A percentile compares a stretch with the other conserved stretches of the same genome.
Evolutionary conservation across 1,140 invertebrate genomes (phyloP).

Genomic region (Panonychus citri): DNA sequence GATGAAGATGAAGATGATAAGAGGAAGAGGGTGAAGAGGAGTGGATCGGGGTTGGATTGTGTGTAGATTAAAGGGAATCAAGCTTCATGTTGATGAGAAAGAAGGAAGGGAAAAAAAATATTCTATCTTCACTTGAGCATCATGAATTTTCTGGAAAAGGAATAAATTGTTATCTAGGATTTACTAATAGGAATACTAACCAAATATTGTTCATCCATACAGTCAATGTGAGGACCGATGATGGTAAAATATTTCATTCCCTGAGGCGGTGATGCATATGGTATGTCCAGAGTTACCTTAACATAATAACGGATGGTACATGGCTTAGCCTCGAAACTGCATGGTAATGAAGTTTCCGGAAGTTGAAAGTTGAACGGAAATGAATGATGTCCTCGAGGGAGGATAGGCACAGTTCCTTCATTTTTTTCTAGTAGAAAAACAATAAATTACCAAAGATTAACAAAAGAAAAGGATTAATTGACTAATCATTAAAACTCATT

Average conservation of each 20-base stretch:
- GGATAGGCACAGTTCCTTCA: conserved; percentile 42
- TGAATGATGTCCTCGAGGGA: conserved; percentile 45
- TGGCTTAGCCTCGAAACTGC: conserved; percentile 53
- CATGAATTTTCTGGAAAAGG: too few relatives aligned
- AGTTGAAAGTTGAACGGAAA: conserved; percentile 53
- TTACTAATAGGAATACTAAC: conserved; percentile 26
- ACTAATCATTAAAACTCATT: too few relatives aligned
- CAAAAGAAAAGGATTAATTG: too few relatives aligned
- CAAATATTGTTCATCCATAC: conserved; percentile 61
- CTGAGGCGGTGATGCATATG: conserved; percentile 56
- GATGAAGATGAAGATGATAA: too few relatives aligned
- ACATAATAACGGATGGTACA: conserved; percentile 54
- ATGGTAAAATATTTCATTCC: conserved; percentile 65
- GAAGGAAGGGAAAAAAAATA: too few relatives aligned
- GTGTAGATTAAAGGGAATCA: too few relatives aligned
- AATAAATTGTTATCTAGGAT: too few relatives aligned
- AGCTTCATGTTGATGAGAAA: too few relatives aligned
- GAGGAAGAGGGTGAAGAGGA: too few relatives aligned
- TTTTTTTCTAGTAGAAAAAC: conserved; percentile 27
- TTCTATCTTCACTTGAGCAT: too few relatives aligned
- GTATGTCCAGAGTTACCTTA: conserved; percentile 53
- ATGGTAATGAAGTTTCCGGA: conserved; percentile 48
- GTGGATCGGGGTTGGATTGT: too few relatives aligned
- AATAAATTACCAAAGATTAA: too few relatives aligned
- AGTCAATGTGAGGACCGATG: conserved; percentile 59